Evolutionary conservation across 1,140 invertebrate genomes (phyloP).

Genomic region (Drosophila yakuba): DNA sequence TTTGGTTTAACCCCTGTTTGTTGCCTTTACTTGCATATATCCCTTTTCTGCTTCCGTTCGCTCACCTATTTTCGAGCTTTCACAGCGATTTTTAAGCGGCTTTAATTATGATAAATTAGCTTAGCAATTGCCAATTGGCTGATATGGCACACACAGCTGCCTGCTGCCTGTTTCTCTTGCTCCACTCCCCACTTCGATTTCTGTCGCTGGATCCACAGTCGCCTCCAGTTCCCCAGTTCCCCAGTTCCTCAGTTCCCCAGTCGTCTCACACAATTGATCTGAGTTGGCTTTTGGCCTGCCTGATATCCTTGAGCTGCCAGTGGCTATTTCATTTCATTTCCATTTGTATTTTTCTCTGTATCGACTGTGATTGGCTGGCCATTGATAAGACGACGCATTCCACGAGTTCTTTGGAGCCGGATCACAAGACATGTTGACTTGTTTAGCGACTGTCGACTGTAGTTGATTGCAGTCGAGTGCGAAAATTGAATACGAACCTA

Average conservation of each 20-base stretch:
- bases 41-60: conserved; percentile 4
- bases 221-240: neutral
- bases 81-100: conserved; percentile 28
- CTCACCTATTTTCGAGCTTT: conserved; percentile 4
- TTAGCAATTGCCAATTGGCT: conserved; percentile 20
- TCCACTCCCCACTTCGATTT: neutral
- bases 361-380: conserved; percentile 43
- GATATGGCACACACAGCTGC: conserved; percentile 32
- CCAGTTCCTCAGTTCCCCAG: neutral
- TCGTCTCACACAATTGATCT: conserved; percentile 9
- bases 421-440: conserved; percentile 32
- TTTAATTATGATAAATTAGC: conserved; percentile 59
- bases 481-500: conserved; percentile 11
- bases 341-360: neutral
- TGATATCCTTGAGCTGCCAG: conserved; percentile 56
- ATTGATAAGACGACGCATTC: conserved; percentile 49
- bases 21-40: neutral
- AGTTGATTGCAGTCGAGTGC: conserved; percentile 31
- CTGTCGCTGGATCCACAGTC: neutral
- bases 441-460: conserved; percentile 41
- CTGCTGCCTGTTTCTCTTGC: neutral
- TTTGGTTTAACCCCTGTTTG: conserved; percentile 7
- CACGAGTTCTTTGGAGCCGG: conserved; percentile 40
- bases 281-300: conserved; percentile 17
- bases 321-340: conserved; percentile 21